Evolutionary conservation across 1,140 invertebrate species (phyloP).

Genomic region (Cryptotermes secundus): DNA sequence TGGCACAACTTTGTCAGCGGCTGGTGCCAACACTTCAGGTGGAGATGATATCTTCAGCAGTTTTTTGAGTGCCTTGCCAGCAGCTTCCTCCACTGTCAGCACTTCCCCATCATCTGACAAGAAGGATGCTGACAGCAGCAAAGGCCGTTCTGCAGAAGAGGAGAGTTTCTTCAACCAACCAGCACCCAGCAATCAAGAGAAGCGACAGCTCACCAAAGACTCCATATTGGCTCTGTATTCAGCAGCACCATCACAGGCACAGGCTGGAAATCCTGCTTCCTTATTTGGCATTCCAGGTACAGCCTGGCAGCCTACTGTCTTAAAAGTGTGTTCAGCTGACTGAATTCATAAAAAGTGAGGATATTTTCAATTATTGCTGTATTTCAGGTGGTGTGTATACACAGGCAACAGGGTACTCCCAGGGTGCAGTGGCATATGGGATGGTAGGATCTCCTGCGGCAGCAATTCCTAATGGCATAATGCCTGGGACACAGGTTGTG

Average conservation of each 20-base stretch:
- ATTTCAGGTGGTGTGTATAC: conserved; percentile 33
- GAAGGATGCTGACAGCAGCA: conserved; percentile 45
- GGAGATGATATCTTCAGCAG: conserved; percentile 73
- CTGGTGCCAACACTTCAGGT: conserved; percentile 42
- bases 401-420: conserved; percentile 17
- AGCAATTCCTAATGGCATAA: conserved; percentile 35
- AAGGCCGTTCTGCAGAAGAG: conserved; percentile 65
- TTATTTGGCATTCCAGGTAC: conserved; percentile 30
- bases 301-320: no score
- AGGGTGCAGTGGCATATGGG: conserved; percentile 29
- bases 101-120: background rate
- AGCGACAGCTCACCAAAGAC: conserved; percentile 86
- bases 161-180: conserved; percentile 89
- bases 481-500: conserved; percentile 36
- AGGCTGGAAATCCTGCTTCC: conserved; percentile 19
- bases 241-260: conserved; percentile 52
- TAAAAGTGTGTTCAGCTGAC: no score
- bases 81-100: conserved; percentile 37
- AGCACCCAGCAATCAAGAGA: conserved; percentile 69
- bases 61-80: conserved; percentile 69
- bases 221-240: conserved; percentile 91
- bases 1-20: conserved; percentile 13
- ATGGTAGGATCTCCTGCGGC: background rate
- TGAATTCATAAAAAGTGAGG: no score
- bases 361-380: background rate